A percentile compares a stretch with the other conserved stretches of the same genome.
These are phyloP conservation scores for Oenanthe oenanthe DNA, from an alignment of 2,113 vertebrate species.

Conservation along the genomic window DNA sequence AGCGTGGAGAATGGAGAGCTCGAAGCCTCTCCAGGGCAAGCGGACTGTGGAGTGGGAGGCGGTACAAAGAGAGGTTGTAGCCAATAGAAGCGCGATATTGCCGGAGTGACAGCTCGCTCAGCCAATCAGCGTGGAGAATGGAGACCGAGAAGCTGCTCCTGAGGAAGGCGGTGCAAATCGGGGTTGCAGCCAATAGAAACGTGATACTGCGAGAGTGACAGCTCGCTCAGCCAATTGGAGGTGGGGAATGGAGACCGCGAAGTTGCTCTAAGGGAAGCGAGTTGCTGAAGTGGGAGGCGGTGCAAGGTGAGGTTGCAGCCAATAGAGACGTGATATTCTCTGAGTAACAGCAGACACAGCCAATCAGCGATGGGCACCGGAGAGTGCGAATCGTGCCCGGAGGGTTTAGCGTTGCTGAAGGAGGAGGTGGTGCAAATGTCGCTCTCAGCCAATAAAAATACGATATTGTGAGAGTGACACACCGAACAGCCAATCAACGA, in stretches of 20 bases:
- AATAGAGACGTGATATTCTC: rapidly evolving
- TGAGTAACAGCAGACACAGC: rapidly evolving
- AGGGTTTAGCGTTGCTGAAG: too few species aligned
- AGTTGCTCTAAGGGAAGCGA: too few species aligned
- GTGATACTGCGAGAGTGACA: too few species aligned
- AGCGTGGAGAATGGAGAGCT: not conserved
- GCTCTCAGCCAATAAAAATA: not conserved
- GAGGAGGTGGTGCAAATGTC: not conserved
- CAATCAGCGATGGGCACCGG: not conserved
- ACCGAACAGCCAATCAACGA: rapidly evolving
- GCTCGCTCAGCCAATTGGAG: too few species aligned
- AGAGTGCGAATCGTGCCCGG: rapidly evolving
- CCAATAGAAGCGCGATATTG: not conserved
- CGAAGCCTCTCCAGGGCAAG: rapidly evolving
- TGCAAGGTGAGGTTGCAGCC: rapidly evolving
- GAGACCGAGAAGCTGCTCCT: too few species aligned
- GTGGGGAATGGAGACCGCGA: too few species aligned
- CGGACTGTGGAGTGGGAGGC: not conserved
- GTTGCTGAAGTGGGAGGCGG: not conserved
- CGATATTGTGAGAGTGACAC: rapidly evolving
- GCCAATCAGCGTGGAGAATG: too few species aligned
- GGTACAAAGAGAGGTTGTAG: rapidly evolving
- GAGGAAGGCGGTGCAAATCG: rapidly evolving
- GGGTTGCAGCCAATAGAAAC: rapidly evolving
- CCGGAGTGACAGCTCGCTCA: too few species aligned